Evolutionary conservation across 2,113 vertebrate species (phyloP), one percentile per base, ranked within the genome.

Genomic region (Nicator chloris): DNA sequence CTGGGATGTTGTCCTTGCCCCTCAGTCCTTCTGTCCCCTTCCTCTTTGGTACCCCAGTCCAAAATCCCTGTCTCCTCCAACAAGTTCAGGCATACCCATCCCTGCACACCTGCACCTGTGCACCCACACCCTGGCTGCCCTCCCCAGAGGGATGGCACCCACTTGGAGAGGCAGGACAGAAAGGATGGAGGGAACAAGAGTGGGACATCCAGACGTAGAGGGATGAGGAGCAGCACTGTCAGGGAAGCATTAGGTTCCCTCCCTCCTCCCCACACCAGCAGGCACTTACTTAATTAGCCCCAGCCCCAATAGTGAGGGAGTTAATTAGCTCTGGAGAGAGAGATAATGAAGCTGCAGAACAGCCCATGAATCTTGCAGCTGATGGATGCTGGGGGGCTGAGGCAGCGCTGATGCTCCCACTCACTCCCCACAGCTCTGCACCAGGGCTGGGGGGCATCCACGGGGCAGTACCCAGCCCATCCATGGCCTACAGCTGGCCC

Each of bases 241-340:
- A 77, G 30, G 23, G 60, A 91, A 81, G 45, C 50, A 45, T 14
- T 2, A 0, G 35, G 4, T 42, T 81, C 45, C 17, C 59, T 93
- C 59, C 79, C 82, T 92, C 66, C 79, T 80, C 49, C 75, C 35
- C 0, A 7, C 23, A 82, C 23, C 66, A 57, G 92, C 63, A 80
- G 45, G 59, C n/a, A 37, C 76, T 92, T 60, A 66, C 75, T 94
- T 94, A 93, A 97, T 94, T 96, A 96, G 95, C 59, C 68, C 59
- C 2, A 0, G 91, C 68, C 85, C 90, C 92, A 92, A 63, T 63
- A 80, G 94, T 3, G 24, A 86, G 94, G 27, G 84, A 94, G 92
- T 96, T 98, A 97, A 98, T 98, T 97, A 98, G 97, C 94, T 97
- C 90, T 87, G 95, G 93, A 95, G 91, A 97, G 77, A 88, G 92